Base-by-base conservation (phyloP, 1,140 invertebrate genomes). In the Phymastichus coffea region DNA sequence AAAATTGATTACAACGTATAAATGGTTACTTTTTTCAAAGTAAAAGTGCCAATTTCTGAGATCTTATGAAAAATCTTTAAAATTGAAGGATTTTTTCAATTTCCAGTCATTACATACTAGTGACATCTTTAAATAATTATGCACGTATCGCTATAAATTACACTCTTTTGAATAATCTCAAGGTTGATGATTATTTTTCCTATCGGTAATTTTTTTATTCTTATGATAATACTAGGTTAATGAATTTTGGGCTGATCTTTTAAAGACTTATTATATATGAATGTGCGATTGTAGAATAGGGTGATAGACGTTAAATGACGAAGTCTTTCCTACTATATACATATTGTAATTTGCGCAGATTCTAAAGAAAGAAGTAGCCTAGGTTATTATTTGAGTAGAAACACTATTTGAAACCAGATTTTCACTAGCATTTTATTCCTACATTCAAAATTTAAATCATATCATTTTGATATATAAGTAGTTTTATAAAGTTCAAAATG, bases 381-480 rank as follows among this genome's bases (percentile, higher is more conserved):
- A 52, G 40, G 57, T 58, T 38, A 26, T 46, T 59, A 53, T 59
- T 59, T 59, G 30, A 44, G 19, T 22, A 44, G 52, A 35, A 26
- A n/a, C n/a, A n/a, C n/a, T n/a, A n/a, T n/a, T n/a, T n/a, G n/a
- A n/a, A n/a, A n/a, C n/a, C n/a, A n/a, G n/a, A n/a, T n/a, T n/a
- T n/a, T n/a, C n/a, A n/a, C n/a, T n/a, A n/a, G n/a, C n/a, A n/a
- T n/a, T n/a, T n/a, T n/a, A n/a, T n/a, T n/a, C n/a, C n/a, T n/a
- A n/a, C n/a, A n/a, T n/a, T n/a, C n/a, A n/a, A n/a, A n/a, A n/a
- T n/a, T n/a, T n/a, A n/a, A n/a, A n/a, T n/a, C n/a, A n/a, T n/a
- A n/a, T n/a, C n/a, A n/a, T n/a, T n/a, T n/a, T n/a, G n/a, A n/a
- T n/a, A n/a, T n/a, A n/a, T n/a, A n/a, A n/a, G n/a, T n/a, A n/a